Evolutionary conservation across 2,797 vertebrate genomes (phyloP), one percentile per base, ranked within the genome.

Genomic region (Sebastolobus altivelis): DNA sequence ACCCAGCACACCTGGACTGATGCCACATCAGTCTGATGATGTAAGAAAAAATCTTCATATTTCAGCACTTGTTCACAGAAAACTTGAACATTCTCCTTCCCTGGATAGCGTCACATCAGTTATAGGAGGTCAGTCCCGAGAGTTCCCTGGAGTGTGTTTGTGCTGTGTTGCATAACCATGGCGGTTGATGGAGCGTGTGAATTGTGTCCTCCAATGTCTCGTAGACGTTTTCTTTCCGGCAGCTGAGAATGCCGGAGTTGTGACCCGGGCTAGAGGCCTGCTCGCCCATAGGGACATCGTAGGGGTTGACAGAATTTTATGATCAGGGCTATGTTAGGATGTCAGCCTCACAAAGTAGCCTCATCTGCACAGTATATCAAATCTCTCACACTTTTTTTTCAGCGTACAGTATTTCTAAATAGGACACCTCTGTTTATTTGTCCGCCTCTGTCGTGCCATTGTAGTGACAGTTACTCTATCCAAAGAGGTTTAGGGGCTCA

Each of bases 161-260:
- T 65, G 59, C 55, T 81, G 73, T 75, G 83, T 94, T 93, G 84
- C 67, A 58, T 91, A 90, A 94, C 80, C 58, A 31, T 13, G 72
- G 75, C 10, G 59, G 88, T 77, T 60, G 68, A 87, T 65, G 75
- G 90, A 92, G 89, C 90, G 72, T 95, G 94, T 87, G 93, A 95
- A 93, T 75, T 65, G 58, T 79, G 66, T 88, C 79, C 82, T 88
- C 72, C 67, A 67, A 43, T 75, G 84, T 84, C 80, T 87, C 14
- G 1, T 82, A 73, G 80, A 82, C 8, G 13, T 80, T 91, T 91
- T 52, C 8, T 82, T 88, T 86, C 73, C 79, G 1, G 84, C 88
- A 92, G 93, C 92, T 92, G 91, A 91, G 88, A 94, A 93, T 77
- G 80, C 76, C 46, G 76, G 55, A 84, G 80, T 58, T 81, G 37